Conservation (phyloP, 2,797 vertebrate species). For the Muraenolepis orangiensis region DNA sequence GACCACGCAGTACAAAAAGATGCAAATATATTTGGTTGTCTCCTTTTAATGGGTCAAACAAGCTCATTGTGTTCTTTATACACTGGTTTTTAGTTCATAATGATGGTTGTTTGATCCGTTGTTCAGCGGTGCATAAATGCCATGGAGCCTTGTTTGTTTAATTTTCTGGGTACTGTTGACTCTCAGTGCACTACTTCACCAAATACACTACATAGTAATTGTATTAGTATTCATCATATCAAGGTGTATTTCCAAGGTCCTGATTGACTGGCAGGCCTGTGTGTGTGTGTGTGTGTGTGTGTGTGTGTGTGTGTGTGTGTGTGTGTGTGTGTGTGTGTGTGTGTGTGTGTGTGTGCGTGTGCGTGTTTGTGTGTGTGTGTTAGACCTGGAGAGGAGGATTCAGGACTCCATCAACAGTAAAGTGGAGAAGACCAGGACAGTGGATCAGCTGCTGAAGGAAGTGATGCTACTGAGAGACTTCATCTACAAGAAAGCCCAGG, state of each 20-base stretch:
- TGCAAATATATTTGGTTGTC: too few relatives aligned
- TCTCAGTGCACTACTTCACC: background rate
- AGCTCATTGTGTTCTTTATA: too few relatives aligned
- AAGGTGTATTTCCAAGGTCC: background rate
- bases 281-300: background rate
- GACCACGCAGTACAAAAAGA: too few relatives aligned
- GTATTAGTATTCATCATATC: background rate
- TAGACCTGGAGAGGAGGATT: constrained; percentile 84
- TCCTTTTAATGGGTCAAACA: too few relatives aligned
- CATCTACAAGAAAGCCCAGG: constrained; percentile 65
- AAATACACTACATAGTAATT: background rate
- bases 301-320: too few relatives aligned
- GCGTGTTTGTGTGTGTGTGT: constrained; percentile 24
- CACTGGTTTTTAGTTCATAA: background rate
- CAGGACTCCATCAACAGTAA: constrained; percentile 67
- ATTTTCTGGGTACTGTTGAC: background rate
- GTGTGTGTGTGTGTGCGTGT: background rate
- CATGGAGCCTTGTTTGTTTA: background rate
- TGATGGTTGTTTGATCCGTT: background rate
- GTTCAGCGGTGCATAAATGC: background rate
- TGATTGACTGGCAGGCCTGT: constrained; percentile 1
- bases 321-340: constrained; percentile 12
- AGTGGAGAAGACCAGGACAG: constrained; percentile 69
- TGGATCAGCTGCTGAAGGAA: constrained; percentile 69
- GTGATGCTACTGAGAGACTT: too few relatives aligned